phyloP scores from a whole-genome alignment of 2,888 invertebrate species.

The Cryptus viduatorius region DNA sequence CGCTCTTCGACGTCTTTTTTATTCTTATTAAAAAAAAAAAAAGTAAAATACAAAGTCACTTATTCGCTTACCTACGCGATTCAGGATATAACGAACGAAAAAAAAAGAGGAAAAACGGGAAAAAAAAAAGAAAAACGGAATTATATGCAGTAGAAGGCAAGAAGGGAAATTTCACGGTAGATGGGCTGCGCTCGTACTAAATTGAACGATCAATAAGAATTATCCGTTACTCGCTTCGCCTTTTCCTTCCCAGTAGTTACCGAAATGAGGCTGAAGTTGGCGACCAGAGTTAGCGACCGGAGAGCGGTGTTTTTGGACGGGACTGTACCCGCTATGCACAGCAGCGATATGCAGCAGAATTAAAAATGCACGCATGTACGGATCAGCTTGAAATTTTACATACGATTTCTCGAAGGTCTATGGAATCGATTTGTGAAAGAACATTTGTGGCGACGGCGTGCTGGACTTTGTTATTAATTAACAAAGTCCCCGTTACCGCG shows the following conservation, averaged over 20 bases:
- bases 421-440: no score
- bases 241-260: background rate
- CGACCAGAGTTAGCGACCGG: no score
- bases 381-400: no score
- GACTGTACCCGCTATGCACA: no score
- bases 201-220: constrained; percentile 23
- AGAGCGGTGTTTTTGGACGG: no score
- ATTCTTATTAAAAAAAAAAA: constrained; percentile 7
- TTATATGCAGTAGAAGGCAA: background rate
- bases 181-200: background rate
- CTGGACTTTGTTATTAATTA: no score
- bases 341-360: no score
- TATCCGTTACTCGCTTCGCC: background rate
- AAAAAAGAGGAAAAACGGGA: background rate
- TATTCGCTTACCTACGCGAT: background rate
- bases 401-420: no score
- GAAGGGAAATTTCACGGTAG: background rate
- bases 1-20: constrained; percentile 7
- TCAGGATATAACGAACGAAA: background rate
- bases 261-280: no score
- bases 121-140: background rate
- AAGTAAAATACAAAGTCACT: background rate
- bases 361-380: no score
- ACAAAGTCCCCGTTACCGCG: no score
- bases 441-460: no score